Evolutionary conservation across 2,113 vertebrate genomes (phyloP), one percentile per base, ranked within the genome.

Genomic region (Cyanistes caeruleus): DNA sequence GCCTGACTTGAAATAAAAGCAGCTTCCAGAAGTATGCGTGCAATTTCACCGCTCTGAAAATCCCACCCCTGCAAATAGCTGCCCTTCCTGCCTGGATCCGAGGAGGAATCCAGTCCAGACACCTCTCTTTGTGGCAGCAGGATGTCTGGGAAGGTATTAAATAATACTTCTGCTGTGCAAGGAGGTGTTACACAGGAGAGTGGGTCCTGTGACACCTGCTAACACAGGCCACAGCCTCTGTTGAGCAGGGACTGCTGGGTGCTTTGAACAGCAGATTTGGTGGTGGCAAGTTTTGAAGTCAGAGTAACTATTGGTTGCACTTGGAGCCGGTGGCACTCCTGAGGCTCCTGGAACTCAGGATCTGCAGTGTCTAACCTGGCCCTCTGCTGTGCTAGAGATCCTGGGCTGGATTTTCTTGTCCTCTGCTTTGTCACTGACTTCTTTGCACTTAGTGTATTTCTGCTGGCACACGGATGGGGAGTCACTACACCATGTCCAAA

Each of bases 321-420:
- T 52, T 52, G 3, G 15, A 75, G 67, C 51, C 0, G 0, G 19
- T 41, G 13, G 60, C 46, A 14, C 37, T 78, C 60, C 59, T 0
- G 2, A 78, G 28, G 31, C 69, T 82, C 52, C 74, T 37, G n/a
- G 77, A 63, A 41, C 21, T 28, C 28, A 15, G 51, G 55, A 53
- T 87, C 53, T 49, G 21, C 37, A 11, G 28, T 41, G 64, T 7
- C 13, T 43, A 37, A 33, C n/a, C 49, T 30, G 12, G 30, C 27
- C 24, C 10, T 37, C 46, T 65, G 63, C 64, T 58, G 0, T 49
- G 20, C 15, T 48, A 39, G 20, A 59, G 16, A 53, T 64, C 52
- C 46, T 35, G 51, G 55, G 15, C 12, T 46, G 46, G 13, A 22
- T 48, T 39, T 69, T 60, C 23, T 52, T 72, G 14, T 75, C 43